Base-by-base conservation (phyloP, 2,888 invertebrate species). In the Metacarcinus magister region DNA sequence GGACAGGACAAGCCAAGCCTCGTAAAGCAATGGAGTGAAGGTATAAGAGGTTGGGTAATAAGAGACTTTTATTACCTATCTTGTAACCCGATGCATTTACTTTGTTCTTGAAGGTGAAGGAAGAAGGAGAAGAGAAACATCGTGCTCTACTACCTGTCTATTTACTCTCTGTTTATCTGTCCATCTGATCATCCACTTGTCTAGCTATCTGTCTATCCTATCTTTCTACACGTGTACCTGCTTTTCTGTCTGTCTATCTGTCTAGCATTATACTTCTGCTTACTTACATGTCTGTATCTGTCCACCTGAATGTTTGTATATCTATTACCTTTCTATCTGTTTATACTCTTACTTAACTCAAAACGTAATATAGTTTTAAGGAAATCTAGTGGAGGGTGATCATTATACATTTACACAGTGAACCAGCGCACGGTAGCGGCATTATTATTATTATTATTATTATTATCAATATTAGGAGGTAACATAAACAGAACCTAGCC, bases 1-100 rank as follows among this genome's bases (percentile, higher is more conserved):
- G 82, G 82, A 82, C n/a, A n/a, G n/a, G n/a, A n/a, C n/a, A n/a
- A n/a, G n/a, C n/a, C 82, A 82, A 23, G 82, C 32, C 82, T 32
- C 28, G 82, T 82, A 82, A 82, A 28, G 28, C 28, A 82, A 32
- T 13, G 3, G 82, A 82, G 82, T 8, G 82, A 82, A 10, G 82
- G 13, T 5, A 13, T 82, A 32, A 28, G 82, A 32, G 0, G 82
- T 8, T 8, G 32, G 8, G 32, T 82, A 82, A 82, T 82, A 28
- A 82, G 82, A 82, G 8, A 32, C 82, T 82, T 82, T 82, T 28
- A 19, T n/a, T 67, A 28, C 75, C 28, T 13, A 82, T 28, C 82
- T 82, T 32, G 32, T 82, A 82, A 82, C 82, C 82, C 32, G 82
- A 82, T 10, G 28, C 82, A 32, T n/a, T n/a, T n/a, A 10, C 82